phyloP scores from a whole-genome alignment of 2,113 vertebrate genomes.

The Phrynocephalus versicolor region DNA sequence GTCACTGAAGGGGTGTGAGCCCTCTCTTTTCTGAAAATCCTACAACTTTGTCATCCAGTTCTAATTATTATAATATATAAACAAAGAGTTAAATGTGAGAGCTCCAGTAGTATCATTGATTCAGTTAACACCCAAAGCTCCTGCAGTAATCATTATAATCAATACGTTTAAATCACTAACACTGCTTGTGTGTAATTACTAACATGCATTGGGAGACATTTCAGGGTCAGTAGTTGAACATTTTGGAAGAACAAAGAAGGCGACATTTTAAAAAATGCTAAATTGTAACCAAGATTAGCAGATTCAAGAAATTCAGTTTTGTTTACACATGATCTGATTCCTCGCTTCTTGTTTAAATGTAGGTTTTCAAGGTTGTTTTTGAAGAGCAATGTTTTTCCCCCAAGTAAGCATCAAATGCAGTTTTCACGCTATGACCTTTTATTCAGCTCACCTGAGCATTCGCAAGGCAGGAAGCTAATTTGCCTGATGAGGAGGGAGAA shows the following conservation, averaged over 20 bases:
- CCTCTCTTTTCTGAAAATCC: no score
- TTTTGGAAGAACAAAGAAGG: constrained; percentile 44
- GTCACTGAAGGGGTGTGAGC: no score
- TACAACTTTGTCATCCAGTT: background rate
- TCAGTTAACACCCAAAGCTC: background rate
- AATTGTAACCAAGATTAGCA: constrained; percentile 39
- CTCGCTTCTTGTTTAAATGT: constrained; percentile 41
- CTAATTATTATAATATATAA: background rate
- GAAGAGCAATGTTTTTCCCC: constrained; percentile 21
- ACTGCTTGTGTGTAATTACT: background rate
- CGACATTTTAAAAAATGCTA: constrained; percentile 51
- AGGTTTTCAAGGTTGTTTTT: constrained; percentile 47
- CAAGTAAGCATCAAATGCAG: constrained; percentile 34
- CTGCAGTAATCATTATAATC: background rate
- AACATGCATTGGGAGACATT: no score
- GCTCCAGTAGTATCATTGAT: background rate
- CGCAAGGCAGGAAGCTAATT: background rate
- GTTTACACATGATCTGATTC: constrained; percentile 54
- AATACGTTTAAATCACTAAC: background rate
- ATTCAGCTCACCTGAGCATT: background rate
- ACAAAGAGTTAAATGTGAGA: background rate
- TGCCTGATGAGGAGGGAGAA: background rate
- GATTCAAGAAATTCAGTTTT: constrained; percentile 47
- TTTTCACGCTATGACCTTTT: constrained; percentile 37
- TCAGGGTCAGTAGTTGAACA: background rate